Evolutionary conservation across 2,888 invertebrate genomes (phyloP).

Genomic region (Xestia xanthographa): DNA sequence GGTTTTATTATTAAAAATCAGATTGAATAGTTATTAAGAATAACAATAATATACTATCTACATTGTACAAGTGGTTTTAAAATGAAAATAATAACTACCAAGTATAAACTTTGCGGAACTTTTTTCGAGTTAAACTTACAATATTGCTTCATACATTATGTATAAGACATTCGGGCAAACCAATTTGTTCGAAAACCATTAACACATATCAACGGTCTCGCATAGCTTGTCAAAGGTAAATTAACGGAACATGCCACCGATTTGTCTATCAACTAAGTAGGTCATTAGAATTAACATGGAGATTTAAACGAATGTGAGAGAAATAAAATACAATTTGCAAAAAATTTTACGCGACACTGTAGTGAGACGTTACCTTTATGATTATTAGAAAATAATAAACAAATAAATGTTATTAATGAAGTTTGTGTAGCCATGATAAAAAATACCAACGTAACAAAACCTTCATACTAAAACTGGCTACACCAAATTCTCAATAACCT

Average conservation of each 20-base stretch:
- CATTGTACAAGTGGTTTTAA: neutral
- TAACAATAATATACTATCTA: neutral
- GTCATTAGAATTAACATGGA: neutral
- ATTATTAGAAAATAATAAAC: neutral
- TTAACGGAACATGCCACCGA: constrained; percentile 4
- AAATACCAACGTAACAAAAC: neutral
- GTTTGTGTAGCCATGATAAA: neutral
- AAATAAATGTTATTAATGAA: neutral
- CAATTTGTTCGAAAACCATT: constrained; percentile 8
- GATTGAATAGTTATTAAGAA: neutral
- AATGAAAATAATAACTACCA: neutral
- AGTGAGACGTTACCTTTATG: neutral
- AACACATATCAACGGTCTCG: constrained; percentile 17
- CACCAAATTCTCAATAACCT: constrained; percentile 6
- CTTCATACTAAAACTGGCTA: constrained; percentile 29
- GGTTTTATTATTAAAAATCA: constrained; percentile 7
- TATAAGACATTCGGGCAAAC: constrained; percentile 14
- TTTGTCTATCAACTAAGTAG: neutral
- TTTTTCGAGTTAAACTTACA: neutral
- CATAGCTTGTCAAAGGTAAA: constrained; percentile 13
- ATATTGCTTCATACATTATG: constrained; percentile 15
- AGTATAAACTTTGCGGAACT: neutral
- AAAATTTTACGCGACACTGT: neutral
- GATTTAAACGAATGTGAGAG: neutral
- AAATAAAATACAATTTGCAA: neutral